Conservation (phyloP, 2,888 invertebrate genomes). For the Cancer borealis region DNA sequence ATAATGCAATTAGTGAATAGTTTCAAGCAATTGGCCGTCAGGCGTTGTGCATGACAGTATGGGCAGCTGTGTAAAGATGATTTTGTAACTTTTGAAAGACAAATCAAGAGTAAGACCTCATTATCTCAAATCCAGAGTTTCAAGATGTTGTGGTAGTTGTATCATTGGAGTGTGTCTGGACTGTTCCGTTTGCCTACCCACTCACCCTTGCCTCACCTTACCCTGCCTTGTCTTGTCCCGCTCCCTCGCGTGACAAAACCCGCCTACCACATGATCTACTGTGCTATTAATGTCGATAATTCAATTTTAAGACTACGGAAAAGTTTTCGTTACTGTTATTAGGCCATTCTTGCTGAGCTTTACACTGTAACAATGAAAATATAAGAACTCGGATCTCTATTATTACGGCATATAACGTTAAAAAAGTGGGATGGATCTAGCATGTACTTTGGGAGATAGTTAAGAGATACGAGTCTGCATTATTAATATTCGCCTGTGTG, state of each 20-base stretch:
- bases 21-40: neutral
- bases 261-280: constrained; percentile 27
- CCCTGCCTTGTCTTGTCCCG: neutral
- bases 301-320: constrained; percentile 33
- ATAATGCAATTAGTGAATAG: neutral
- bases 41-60: neutral
- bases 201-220: neutral
- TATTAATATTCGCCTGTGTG: neutral
- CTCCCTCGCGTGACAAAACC: neutral
- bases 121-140: neutral
- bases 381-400: constrained; percentile 4
- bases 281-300: constrained; percentile 45
- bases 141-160: neutral
- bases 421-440: neutral
- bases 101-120: neutral
- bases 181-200: neutral
- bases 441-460: constrained; percentile 13
- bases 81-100: neutral
- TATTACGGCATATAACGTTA: constrained; percentile 20
- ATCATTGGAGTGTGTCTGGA: neutral
- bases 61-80: neutral
- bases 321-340: constrained; percentile 26
- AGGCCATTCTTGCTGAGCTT: constrained; percentile 15
- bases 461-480: constrained; percentile 13
- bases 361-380: constrained; percentile 16